Percentiles rank a stretch among this genome's conserved stretches.
Evolutionary conservation across 2,888 invertebrate genomes (phyloP).

Genomic region (Hipparchia sbordonii): DNA sequence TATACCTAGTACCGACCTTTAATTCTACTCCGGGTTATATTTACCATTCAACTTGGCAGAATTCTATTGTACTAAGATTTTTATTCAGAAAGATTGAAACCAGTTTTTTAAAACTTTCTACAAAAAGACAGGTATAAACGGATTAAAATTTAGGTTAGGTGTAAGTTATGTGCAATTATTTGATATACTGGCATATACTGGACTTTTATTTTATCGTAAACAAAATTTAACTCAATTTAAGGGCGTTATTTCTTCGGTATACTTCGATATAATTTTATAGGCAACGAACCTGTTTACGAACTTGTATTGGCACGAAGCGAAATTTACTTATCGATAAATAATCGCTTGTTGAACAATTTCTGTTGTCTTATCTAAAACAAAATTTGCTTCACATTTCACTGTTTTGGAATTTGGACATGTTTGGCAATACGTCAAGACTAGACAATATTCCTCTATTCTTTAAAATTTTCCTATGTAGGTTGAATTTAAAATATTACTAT

Average conservation of each 20-base stretch:
- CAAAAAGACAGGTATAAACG: neutral
- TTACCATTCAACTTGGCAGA: no score
- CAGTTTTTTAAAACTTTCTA: neutral
- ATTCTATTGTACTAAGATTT: no score
- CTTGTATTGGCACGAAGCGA: constrained; percentile 32
- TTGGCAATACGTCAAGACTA: neutral
- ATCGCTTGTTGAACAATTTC: constrained; percentile 3
- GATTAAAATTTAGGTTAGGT: neutral
- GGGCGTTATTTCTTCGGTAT: constrained; percentile 23
- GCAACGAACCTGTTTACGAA: constrained; percentile 31
- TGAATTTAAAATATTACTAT: no score
- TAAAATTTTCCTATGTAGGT: neutral
- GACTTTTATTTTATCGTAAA: constrained; percentile 31
- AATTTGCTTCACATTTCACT: neutral
- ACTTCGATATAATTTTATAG: constrained; percentile 22
- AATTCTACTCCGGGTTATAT: no score
- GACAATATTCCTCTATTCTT: neutral
- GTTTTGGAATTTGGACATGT: constrained; percentile 1
- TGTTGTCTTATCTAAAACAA: constrained; percentile 8
- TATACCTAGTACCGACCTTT: no score
- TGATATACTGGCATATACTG: neutral
- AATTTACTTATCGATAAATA: constrained; percentile 34
- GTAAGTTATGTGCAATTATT: neutral
- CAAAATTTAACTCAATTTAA: constrained; percentile 27
- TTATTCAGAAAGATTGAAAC: neutral